These are phyloP conservation scores for Sylvia borin DNA, from an alignment of 2,797 vertebrate genomes.

Conservation along the genomic window DNA sequence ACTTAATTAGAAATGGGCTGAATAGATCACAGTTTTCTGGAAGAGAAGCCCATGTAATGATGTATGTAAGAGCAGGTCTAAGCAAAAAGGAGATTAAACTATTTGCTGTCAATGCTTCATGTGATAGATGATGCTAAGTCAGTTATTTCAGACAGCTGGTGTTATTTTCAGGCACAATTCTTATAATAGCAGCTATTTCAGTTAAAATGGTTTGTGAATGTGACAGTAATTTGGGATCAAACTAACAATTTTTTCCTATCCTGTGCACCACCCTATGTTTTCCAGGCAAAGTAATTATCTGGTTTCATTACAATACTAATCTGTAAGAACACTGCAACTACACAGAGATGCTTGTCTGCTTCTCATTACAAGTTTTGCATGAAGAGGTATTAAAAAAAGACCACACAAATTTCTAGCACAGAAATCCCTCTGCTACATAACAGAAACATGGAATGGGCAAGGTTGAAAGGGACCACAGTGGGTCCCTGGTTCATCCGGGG, in stretches of 20 bases:
- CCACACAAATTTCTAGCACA: neutral
- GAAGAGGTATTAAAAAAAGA: neutral
- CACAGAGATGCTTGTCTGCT: neutral
- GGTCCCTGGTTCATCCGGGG: neutral
- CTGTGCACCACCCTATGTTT: neutral
- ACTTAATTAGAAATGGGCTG: neutral
- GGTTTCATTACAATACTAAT: neutral
- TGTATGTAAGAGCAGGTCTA: neutral
- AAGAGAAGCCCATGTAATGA: neutral
- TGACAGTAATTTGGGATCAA: neutral
- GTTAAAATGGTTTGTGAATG: neutral
- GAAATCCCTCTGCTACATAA: neutral
- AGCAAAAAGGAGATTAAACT: neutral
- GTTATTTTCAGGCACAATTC: neutral
- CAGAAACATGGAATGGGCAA: neutral
- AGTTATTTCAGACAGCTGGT: neutral
- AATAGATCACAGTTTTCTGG: neutral
- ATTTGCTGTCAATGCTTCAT: neutral
- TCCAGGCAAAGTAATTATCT: neutral
- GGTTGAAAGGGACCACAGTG: neutral
- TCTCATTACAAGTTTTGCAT: neutral
- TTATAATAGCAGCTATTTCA: neutral
- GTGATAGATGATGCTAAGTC: neutral
- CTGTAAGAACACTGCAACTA: neutral
- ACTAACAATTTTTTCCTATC: neutral